Conservation (phyloP, 2,113 vertebrate genomes). For the Apus apus region DNA sequence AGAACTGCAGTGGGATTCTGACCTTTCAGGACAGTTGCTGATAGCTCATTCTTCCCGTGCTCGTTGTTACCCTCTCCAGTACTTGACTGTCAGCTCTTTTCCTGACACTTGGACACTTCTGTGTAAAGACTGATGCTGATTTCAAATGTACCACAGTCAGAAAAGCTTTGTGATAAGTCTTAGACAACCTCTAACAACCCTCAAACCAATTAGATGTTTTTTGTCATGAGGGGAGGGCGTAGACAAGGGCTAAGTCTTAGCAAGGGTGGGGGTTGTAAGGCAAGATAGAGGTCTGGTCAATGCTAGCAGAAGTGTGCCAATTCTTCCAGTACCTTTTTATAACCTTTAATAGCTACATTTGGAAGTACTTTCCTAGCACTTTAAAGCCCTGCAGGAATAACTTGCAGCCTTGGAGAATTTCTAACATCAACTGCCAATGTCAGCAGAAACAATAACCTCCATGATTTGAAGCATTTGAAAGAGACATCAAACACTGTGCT, state of each 20-base stretch:
- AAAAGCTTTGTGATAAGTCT: not conserved
- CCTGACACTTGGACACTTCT: not conserved
- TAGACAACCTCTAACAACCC: not conserved
- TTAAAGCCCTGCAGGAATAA: not conserved
- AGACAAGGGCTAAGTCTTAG: not conserved
- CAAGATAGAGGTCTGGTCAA: not conserved
- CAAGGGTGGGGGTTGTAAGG: not conserved
- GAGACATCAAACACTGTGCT: not conserved
- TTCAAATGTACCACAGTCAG: rapidly evolving
- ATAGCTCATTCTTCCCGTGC: not conserved
- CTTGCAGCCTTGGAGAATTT: not conserved
- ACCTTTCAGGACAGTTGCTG: not conserved
- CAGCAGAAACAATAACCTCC: not conserved
- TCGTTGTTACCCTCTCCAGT: not conserved
- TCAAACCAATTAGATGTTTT: not conserved
- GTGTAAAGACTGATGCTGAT: not conserved
- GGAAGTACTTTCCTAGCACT: not conserved
- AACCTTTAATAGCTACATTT: not conserved
- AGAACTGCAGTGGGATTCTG: not conserved
- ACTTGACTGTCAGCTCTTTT: conserved; percentile 2
- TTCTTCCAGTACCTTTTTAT: not conserved
- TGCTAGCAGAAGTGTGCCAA: rapidly evolving
- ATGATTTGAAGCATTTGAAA: not conserved
- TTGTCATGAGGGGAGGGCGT: not conserved
- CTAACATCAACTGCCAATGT: not conserved